These are phyloP conservation scores for Dendrolimus punctatus DNA, from an alignment of 1,140 invertebrate genomes.

Conservation along the genomic window DNA sequence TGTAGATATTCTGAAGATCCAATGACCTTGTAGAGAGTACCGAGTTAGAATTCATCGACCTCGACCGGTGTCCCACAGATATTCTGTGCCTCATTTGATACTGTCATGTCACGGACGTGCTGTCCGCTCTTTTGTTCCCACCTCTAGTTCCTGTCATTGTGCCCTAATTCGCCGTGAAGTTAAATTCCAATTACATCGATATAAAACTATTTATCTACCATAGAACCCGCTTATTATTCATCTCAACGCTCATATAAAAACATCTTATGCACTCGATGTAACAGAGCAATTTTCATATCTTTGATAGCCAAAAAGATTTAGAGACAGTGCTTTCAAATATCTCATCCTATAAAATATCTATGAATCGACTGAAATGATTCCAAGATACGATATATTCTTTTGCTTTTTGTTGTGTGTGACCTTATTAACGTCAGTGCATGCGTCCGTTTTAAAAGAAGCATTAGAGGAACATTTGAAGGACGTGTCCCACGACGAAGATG, in stretches of 20 bases:
- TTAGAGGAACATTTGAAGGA: conserved; percentile 62
- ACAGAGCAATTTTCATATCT: too few species aligned
- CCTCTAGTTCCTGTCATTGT: conserved; percentile 70
- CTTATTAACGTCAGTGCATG: conserved; percentile 31
- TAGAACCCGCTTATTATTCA: conserved; percentile 26
- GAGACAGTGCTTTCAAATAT: too few species aligned
- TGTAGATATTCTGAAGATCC: conserved; percentile 3
- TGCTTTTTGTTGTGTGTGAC: conserved; percentile 31
- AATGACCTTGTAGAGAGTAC: conserved; percentile 29
- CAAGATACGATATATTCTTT: conserved; percentile 28
- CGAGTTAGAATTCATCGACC: conserved; percentile 35
- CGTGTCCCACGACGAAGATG: conserved; percentile 48
- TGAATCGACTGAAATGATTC: conserved; percentile 42
- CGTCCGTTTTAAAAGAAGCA: conserved; percentile 55
- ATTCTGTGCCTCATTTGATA: conserved; percentile 30
- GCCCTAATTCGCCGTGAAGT: conserved; percentile 59
- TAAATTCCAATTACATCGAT: conserved; percentile 45
- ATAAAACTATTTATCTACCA: conserved; percentile 55
- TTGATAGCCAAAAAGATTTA: too few species aligned
- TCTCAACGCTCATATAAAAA: conserved; percentile 16
- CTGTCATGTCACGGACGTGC: conserved; percentile 52
- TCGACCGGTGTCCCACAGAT: conserved; percentile 29
- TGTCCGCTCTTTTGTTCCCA: conserved; percentile 46
- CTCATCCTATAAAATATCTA: background rate
- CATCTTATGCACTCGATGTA: conserved; percentile 4